phyloP scores from a whole-genome alignment of 1,140 invertebrate genomes.

The Bombus pyrosoma region DNA sequence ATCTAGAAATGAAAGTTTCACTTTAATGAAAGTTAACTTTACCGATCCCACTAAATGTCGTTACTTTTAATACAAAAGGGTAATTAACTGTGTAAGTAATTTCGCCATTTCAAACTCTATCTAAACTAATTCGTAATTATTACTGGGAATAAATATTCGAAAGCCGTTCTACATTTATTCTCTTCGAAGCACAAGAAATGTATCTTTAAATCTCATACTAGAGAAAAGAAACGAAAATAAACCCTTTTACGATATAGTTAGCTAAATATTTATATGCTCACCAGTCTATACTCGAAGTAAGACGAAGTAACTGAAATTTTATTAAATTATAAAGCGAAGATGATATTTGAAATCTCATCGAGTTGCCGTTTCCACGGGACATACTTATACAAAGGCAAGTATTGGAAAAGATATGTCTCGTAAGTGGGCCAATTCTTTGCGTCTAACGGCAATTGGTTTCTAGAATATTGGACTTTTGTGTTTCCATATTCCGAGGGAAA shows the following conservation, averaged over 20 bases:
- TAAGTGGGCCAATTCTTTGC: constrained; percentile 19
- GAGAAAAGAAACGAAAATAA: not conserved
- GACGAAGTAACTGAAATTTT: not conserved
- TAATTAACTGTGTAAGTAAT: too few relatives aligned
- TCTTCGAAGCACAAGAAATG: not conserved
- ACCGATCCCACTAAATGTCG: too few relatives aligned
- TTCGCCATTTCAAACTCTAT: too few relatives aligned
- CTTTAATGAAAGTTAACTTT: too few relatives aligned
- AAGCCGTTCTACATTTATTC: too few relatives aligned
- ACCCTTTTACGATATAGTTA: not conserved
- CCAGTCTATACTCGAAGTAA: not conserved
- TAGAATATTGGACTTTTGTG: constrained; percentile 21
- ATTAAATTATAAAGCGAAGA: not conserved
- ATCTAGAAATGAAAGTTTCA: not conserved
- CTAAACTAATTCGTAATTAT: too few relatives aligned
- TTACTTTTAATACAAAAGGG: too few relatives aligned
- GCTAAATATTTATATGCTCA: not conserved
- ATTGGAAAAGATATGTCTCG: constrained; percentile 6
- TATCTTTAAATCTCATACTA: not conserved
- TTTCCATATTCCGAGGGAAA: not conserved
- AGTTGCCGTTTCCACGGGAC: not conserved
- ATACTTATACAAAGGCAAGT: not conserved
- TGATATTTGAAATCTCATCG: not conserved
- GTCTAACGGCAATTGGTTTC: constrained; percentile 1
- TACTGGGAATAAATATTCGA: too few relatives aligned